Evolutionary conservation across 2,113 vertebrate genomes (phyloP).

Genomic region (Notarius lentiginosus): DNA sequence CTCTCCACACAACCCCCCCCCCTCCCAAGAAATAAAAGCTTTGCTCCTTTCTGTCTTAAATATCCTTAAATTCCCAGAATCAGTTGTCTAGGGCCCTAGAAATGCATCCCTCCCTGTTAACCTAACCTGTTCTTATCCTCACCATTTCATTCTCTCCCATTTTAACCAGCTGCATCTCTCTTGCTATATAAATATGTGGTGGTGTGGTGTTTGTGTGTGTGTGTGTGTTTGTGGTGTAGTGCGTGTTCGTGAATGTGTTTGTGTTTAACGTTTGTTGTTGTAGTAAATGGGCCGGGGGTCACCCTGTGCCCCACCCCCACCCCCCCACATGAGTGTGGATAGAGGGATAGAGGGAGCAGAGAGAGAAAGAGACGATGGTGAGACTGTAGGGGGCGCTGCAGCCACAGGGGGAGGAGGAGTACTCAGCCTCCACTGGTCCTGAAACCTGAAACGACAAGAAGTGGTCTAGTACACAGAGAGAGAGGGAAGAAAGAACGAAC

Average conservation of each 20-base stretch:
- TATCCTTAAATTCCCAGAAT: constrained; percentile 59
- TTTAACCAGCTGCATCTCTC: constrained; percentile 60
- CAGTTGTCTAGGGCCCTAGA: constrained; percentile 58
- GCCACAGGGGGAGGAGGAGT: constrained; percentile 81
- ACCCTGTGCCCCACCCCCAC: constrained; percentile 74
- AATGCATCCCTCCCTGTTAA: constrained; percentile 46
- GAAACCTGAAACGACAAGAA: constrained; percentile 86
- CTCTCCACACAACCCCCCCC: constrained; percentile 63
- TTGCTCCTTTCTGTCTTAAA: constrained; percentile 59
- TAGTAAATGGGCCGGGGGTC: constrained; percentile 80
- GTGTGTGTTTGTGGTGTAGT: constrained; percentile 29
- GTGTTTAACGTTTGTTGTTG: constrained; percentile 78
- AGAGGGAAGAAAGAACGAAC: constrained; percentile 53
- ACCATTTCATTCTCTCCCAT: constrained; percentile 58
- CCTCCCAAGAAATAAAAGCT: constrained; percentile 63
- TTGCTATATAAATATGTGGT: constrained; percentile 67
- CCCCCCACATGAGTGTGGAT: constrained; percentile 82
- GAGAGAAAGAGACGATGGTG: constrained; percentile 79
- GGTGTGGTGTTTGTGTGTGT: constrained; percentile 35
- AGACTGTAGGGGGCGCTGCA: constrained; percentile 77
- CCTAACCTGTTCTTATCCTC: constrained; percentile 63
- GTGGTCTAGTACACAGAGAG: constrained; percentile 80
- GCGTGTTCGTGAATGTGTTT: constrained; percentile 1
- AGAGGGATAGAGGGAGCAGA: constrained; percentile 79
- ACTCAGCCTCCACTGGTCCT: constrained; percentile 83